Evolutionary conservation across 1,140 invertebrate genomes (phyloP), one percentile per base, ranked within the genome.

Genomic region (Samia ricini): DNA sequence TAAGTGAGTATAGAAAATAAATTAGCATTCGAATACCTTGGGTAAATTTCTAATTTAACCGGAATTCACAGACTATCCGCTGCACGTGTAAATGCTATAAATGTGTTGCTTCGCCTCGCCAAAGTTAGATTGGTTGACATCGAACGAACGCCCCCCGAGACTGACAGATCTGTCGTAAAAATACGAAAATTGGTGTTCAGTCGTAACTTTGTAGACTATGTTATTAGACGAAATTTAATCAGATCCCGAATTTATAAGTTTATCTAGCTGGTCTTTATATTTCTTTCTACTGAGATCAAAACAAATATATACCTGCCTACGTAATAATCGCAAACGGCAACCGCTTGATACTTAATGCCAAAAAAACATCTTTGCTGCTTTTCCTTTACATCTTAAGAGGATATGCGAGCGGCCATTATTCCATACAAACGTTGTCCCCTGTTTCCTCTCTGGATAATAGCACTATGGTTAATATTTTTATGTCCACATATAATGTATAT

Each of bases 91-190:
- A 70, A 79, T 69, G 69, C 69, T 68, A 75, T 79, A 78, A 77
- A 74, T 71, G 70, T 68, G 75, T 77, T 68, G 66, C 62, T 76
- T 54, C 72, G 75, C 69, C 68, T 69, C 76, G 76, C 76, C 76
- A 80, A 83, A 83, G 80, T 83, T 83, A 83, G 80, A 83, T 83
- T 83, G 76, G 76, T 68, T 72, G 60, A 58, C 73, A 77, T 79
- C 73, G 77, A 81, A 60, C 70, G 73, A 76, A 71, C 59, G 67
- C 59, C 19, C 36, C 58, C 36, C 64, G n/a, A 56, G 50, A 66
- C 69, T 71, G 70, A 72, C 66, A 68, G 58, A 67, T 68, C 67
- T 61, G 60, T 74, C 69, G 66, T 77, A 77, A 77, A 76, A 77
- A 77, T 69, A 70, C 60, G 55, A 64, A 42, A 42, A 42, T 42